phyloP scores from a whole-genome alignment of 2,888 invertebrate genomes.

The Limenitis camilla region DNA sequence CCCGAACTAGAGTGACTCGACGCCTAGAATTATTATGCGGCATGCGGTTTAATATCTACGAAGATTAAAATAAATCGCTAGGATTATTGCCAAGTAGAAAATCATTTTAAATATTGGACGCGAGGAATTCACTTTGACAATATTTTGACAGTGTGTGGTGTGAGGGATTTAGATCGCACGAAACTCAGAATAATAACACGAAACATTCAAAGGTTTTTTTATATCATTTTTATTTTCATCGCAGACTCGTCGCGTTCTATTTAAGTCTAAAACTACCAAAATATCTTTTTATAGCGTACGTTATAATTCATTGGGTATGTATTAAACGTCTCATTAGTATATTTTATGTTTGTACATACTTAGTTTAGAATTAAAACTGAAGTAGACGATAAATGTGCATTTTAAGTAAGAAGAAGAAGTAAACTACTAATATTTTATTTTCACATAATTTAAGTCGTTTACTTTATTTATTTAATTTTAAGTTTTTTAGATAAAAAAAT shows the following conservation, averaged over 20 bases:
- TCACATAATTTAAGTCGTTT: no score
- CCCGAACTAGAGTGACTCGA: constrained; percentile 50
- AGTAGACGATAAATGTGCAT: no score
- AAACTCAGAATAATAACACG: no score
- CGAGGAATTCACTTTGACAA: constrained; percentile 72
- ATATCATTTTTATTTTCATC: constrained; percentile 47
- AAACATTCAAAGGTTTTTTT: constrained; percentile 41
- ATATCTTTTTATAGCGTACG: constrained; percentile 47
- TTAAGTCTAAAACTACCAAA: constrained; percentile 42
- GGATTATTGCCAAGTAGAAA: constrained; percentile 73
- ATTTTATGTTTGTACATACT: no score
- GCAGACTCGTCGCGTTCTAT: constrained; percentile 33
- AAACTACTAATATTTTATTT: no score
- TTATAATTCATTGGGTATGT: constrained; percentile 2
- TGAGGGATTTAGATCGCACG: constrained; percentile 47
- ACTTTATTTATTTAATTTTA: no score
- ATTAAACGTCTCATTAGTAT: no score
- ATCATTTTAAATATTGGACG: constrained; percentile 72
- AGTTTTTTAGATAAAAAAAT: no score
- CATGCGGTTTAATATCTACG: constrained; percentile 67
- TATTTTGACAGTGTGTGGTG: constrained; percentile 71
- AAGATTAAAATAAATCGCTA: constrained; percentile 72
- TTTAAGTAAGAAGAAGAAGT: no score
- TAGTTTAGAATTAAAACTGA: no score
- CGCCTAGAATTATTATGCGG: constrained; percentile 66